Base-by-base conservation (phyloP, 2,888 invertebrate species). In the Beris morrisii region DNA sequence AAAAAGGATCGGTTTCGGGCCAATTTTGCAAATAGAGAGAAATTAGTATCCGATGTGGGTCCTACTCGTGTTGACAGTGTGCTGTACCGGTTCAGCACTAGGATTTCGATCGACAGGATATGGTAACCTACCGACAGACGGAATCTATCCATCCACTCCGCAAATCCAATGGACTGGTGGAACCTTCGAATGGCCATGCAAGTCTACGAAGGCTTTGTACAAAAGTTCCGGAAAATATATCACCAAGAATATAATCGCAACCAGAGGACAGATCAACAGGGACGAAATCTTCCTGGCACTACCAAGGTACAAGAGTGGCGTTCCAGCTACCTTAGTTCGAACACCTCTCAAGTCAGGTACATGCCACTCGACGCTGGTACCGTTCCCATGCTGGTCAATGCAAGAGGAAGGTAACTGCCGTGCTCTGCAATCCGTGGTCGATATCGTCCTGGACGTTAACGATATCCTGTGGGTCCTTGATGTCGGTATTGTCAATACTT, bases 401-500 rank as follows among this genome's bases (percentile, higher is more conserved):
- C 90, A 90, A 74, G 86, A 87, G 72, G 84, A 86, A 71, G 86
- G 84, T 66, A 87, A 85, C 78, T 88, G 84, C 74, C 81, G 83
- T 43, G 85, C 85, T 0, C 78, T 91, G 15, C 89, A 91, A 73
- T 89, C 87, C 64, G 89, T 86, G 2, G 86, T 91, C 0, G 91
- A 91, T 74, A 78, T 90, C 61, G 80, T 83, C 75, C 76, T 85
- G 31, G 87, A 88, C 71, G 78, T 77, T 48, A 84, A 88, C 76
- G 86, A 87, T 55, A 85, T 87, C 69, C 81, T 91, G 7, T 91
- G 91, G 91, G 84, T 87, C 0, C 78, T 91, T 69, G 91, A 91
- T 74, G 84, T 84, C 11, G 91, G 91, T 12, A 83, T 89, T 53
- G 84, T 88, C 0, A 87, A 90, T 70, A 87, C 88, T 0, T 73